These are phyloP conservation scores for Noctua comes DNA, from an alignment of 2,888 invertebrate genomes.

Conservation along the genomic window DNA sequence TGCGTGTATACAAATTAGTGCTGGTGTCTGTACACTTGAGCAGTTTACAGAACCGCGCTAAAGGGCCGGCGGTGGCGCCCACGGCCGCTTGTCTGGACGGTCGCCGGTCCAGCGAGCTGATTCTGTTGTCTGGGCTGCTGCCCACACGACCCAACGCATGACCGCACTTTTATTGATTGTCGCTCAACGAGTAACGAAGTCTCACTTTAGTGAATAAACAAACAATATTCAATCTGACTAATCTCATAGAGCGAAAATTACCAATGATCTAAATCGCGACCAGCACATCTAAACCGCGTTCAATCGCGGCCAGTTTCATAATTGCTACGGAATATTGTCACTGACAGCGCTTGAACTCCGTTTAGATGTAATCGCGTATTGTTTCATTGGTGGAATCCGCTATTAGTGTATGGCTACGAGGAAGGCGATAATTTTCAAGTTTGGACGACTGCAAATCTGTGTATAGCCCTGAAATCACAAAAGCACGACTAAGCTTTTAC, in stretches of 20 bases:
- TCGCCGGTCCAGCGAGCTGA: conserved; percentile 29
- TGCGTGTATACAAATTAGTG: background rate
- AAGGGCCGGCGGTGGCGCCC: conserved; percentile 45
- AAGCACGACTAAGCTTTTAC: background rate
- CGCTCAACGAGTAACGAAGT: conserved; percentile 22
- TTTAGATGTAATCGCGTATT: background rate
- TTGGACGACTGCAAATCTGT: conserved; percentile 10
- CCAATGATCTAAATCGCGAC: background rate
- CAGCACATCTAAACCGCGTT: background rate
- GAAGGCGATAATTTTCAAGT: background rate
- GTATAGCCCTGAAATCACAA: background rate
- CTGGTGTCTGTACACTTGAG: conserved; percentile 21
- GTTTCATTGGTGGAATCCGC: background rate
- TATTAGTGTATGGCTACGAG: background rate
- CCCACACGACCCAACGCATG: conserved; percentile 48
- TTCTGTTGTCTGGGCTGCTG: conserved; percentile 40
- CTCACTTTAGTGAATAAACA: conserved; percentile 4
- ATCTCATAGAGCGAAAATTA: background rate
- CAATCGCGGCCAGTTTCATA: background rate
- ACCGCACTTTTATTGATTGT: conserved; percentile 42
- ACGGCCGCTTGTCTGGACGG: conserved; percentile 28
- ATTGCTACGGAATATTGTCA: background rate
- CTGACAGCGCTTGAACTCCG: background rate
- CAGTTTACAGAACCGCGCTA: conserved; percentile 29
- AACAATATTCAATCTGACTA: conserved; percentile 15